Conservation (phyloP, 2,113 vertebrate species). For the Nothobranchius kuhntae region DNA sequence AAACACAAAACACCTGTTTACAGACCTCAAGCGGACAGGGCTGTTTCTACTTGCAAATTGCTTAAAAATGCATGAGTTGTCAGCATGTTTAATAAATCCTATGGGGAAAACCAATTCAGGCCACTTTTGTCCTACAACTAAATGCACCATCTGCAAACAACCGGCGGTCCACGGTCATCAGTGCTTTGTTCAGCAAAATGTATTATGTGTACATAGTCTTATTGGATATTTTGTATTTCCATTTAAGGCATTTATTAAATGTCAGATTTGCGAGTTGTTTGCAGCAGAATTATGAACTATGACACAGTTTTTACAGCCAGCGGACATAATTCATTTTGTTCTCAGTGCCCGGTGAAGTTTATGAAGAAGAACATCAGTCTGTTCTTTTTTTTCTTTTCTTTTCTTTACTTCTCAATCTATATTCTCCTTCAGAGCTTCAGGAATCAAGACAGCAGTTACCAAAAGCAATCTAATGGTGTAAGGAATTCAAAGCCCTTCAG, state of each 20-base stretch:
- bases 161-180: no score
- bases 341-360: constrained; percentile 16
- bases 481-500: constrained; percentile 13
- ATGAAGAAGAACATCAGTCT: constrained; percentile 27
- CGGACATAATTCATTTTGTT: constrained; percentile 19
- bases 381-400: neutral
- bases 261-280: constrained; percentile 8
- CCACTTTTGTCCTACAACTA: no score
- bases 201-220: neutral
- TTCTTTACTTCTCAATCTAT: neutral
- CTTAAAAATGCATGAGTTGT: no score
- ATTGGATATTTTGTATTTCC: constrained; percentile 1
- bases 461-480: constrained; percentile 36
- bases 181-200: no score
- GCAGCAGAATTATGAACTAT: constrained; percentile 6
- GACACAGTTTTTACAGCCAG: constrained; percentile 22
- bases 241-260: constrained; percentile 13
- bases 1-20: no score
- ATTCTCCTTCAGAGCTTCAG: constrained; percentile 22
- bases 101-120: no score
- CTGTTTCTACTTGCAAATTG: no score
- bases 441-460: constrained; percentile 22
- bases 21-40: no score
- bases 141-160: no score
- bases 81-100: no score